Percentiles rank a stretch among this genome's conserved stretches.
phyloP scores from a whole-genome alignment of 2,888 invertebrate genomes.

The Drosophila yooni region DNA sequence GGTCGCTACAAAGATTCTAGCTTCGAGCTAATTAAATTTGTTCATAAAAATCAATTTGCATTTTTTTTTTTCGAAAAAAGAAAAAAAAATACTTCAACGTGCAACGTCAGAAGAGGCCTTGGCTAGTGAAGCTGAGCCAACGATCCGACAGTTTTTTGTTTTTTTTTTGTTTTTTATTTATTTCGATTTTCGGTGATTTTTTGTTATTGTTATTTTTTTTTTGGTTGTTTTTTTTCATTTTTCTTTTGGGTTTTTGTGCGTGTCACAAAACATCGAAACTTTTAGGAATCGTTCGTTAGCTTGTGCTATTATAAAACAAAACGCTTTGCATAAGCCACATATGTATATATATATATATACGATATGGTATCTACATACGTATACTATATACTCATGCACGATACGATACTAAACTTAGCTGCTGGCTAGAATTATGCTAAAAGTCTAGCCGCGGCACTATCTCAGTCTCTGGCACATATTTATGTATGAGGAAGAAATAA shows the following conservation, averaged over 20 bases:
- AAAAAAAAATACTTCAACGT: conserved; percentile 37
- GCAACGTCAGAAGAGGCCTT: conserved; percentile 80
- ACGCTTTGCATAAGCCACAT: conserved; percentile 49
- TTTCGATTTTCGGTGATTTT: background rate
- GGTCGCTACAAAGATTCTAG: conserved; percentile 63
- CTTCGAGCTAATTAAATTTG: conserved; percentile 82
- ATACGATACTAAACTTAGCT: conserved; percentile 44
- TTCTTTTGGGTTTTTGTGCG: conserved; percentile 37
- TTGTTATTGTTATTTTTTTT: conserved; percentile 9
- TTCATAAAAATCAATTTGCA: conserved; percentile 81
- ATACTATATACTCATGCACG: background rate
- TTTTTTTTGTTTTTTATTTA: conserved; percentile 14
- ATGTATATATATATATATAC: background rate
- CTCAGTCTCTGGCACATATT: conserved; percentile 69
- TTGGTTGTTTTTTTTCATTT: background rate
- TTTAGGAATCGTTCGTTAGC: conserved; percentile 57
- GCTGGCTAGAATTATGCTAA: conserved; percentile 78
- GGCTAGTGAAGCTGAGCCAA: conserved; percentile 52
- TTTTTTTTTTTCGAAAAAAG: conserved; percentile 60
- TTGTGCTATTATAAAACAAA: conserved; percentile 44
- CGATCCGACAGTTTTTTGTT: conserved; percentile 48
- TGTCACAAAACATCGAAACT: conserved; percentile 36
- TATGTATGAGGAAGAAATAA: conserved; percentile 81
- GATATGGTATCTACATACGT: conserved; percentile 8
- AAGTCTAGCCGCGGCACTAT: conserved; percentile 2